Base-by-base conservation (phyloP, 2,113 vertebrate genomes). In the Gambusia affinis region DNA sequence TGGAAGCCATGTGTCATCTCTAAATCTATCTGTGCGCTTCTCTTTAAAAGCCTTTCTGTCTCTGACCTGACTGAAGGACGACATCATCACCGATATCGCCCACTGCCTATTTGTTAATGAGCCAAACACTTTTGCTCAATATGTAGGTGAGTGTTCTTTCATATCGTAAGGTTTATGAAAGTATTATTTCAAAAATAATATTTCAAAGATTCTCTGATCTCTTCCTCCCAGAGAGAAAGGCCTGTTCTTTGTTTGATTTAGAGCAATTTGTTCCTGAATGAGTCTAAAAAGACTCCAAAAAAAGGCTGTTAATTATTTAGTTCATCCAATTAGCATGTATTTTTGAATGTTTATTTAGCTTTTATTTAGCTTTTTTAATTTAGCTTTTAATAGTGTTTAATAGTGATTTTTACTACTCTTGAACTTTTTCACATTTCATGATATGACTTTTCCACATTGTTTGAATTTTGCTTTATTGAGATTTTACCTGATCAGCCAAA, bases 231-330 rank as follows among this genome's bases (percentile, higher is more conserved):
- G 80, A 76, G 44, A 81, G 84, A 87, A 82, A 72, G 76, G 70
- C 71, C 57, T 77, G 64, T 70, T 77, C 1, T 81, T 61, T 30
- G 42, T 86, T 90, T 90, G 70, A 89, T 91, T 84, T 69, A 33
- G 71, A 77, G 78, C 71, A 65, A n/a, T 76, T 54, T 75, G 81
- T 86, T 78, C 77, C 87, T 89, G 80, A 37, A 37, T 87, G 78
- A 75, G 67, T 60, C 80, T 80, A 74, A 86, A 44, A 44, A 4
- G 12, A 12, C 14, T 42, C 39, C 2, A 88, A 72, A 37, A 73
- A 2, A 19, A 89, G 91, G 91, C 81, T 87, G 89, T 92, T 83
- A 88, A 91, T 92, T 82, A 61, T n/a, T n/a, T 74, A 81, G 67
- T 77, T 85, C 78, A 81, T 81, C 80, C 83, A 75, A 83, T 82